A percentile compares a stretch with the other conserved stretches of the same genome.
phyloP scores from a whole-genome alignment of 2,888 invertebrate species.

The Thyatira batis region DNA sequence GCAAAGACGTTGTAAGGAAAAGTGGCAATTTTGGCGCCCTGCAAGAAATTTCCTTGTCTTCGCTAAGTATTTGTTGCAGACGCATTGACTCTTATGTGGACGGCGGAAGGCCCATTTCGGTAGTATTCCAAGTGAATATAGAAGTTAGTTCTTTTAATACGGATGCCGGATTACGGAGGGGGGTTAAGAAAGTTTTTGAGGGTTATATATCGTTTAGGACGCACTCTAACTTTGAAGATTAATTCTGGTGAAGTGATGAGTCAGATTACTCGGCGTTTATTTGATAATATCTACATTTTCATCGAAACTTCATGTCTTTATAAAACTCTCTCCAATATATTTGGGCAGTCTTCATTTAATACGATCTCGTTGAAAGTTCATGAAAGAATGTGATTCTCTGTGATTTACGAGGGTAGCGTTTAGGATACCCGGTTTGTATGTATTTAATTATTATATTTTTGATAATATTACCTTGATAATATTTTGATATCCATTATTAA shows the following conservation, averaged over 20 bases:
- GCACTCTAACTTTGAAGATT: slow-evolving; percentile 10
- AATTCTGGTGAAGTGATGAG: slow-evolving; percentile 6
- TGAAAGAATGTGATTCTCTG: no score
- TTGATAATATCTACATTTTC: neutral
- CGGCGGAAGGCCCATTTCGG: slow-evolving; percentile 28
- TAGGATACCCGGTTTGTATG: no score
- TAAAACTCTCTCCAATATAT: no score
- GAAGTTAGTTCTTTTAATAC: slow-evolving; percentile 42
- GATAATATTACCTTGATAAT: no score
- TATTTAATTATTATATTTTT: no score
- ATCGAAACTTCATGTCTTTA: neutral
- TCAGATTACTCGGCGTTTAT: slow-evolving; percentile 1
- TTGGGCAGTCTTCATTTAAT: no score
- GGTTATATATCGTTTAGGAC: slow-evolving; percentile 10
- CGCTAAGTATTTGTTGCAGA: slow-evolving; percentile 27
- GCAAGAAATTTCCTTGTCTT: slow-evolving; percentile 50
- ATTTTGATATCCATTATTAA: no score
- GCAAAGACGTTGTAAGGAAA: slow-evolving; percentile 59
- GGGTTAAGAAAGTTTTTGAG: slow-evolving; percentile 15
- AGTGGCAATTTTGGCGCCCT: slow-evolving; percentile 70
- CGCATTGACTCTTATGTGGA: slow-evolving; percentile 22
- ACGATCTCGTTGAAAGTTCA: no score
- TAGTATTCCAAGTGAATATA: slow-evolving; percentile 8
- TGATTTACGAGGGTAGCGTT: no score
- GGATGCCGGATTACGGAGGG: slow-evolving; percentile 49